Percentiles rank a stretch among this genome's conserved stretches.
Evolutionary conservation across 2,888 invertebrate genomes (phyloP).

Genomic region (Meandrusa payeni): DNA sequence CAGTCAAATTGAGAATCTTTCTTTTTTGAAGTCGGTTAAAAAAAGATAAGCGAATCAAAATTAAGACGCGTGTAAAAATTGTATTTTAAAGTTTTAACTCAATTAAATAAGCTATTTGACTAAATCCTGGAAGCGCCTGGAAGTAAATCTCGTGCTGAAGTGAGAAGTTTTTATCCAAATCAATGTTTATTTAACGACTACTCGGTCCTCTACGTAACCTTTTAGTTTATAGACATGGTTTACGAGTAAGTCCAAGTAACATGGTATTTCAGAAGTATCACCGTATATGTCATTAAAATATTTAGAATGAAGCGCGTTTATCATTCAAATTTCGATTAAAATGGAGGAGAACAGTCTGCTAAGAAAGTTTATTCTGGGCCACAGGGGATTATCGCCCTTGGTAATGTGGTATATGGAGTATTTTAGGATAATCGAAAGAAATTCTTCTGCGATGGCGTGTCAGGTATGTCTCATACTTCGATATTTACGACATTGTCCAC

Average conservation of each 20-base stretch:
- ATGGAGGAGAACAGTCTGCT: constrained; percentile 22
- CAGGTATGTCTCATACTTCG: constrained; percentile 19
- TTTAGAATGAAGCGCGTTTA: constrained; percentile 32
- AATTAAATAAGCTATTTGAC: too few relatives aligned
- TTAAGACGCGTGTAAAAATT: too few relatives aligned
- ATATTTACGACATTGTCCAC: constrained; percentile 41
- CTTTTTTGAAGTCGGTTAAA: too few relatives aligned
- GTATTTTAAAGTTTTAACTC: too few relatives aligned
- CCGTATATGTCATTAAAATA: constrained; percentile 38
- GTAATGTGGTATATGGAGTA: not conserved
- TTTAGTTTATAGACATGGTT: constrained; percentile 10
- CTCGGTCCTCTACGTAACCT: not conserved
- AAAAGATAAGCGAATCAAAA: too few relatives aligned
- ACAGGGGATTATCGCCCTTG: not conserved
- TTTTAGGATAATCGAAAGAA: constrained; percentile 6
- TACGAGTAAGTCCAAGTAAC: constrained; percentile 1
- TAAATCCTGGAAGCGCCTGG: too few relatives aligned
- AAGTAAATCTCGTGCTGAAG: too few relatives aligned
- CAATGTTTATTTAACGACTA: constrained; percentile 12
- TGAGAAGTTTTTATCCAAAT: constrained; percentile 8
- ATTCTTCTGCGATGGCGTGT: constrained; percentile 7
- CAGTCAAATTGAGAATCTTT: too few relatives aligned
- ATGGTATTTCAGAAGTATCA: constrained; percentile 17
- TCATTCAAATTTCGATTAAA: constrained; percentile 29
- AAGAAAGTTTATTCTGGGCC: not conserved